These are phyloP conservation scores for Centruroides vittatus DNA, from an alignment of 1,140 invertebrate species.

Conservation along the genomic window DNA sequence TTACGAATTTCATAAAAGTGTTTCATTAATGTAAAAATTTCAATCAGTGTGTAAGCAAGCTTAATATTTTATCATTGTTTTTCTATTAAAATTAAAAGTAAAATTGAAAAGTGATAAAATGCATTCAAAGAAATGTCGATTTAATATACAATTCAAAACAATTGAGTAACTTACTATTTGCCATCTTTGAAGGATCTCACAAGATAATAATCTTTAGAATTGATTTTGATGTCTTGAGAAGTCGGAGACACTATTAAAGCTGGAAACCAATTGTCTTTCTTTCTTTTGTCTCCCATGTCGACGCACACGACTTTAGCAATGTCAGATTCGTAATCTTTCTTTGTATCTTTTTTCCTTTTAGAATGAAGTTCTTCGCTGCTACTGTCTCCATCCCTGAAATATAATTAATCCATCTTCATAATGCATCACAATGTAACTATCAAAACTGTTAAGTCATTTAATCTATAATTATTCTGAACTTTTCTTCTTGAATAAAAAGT, in stretches of 20 bases:
- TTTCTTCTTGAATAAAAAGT: no score
- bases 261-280: conserved; percentile 72
- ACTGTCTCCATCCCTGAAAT: conserved; percentile 10
- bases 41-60: no score
- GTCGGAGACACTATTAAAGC: conserved; percentile 81
- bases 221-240: conserved; percentile 55
- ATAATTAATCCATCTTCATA: neutral
- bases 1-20: no score
- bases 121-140: no score
- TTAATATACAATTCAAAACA: no score
- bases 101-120: no score
- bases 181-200: conserved; percentile 90
- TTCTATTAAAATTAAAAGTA: no score
- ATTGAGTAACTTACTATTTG: conserved; percentile 57
- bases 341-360: conserved; percentile 5
- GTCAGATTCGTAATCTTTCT: conserved; percentile 38
- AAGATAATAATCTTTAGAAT: conserved; percentile 75
- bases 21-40: no score
- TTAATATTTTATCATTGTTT: no score
- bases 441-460: no score
- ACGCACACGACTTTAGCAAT: conserved; percentile 73
- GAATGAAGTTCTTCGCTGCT: conserved; percentile 10
- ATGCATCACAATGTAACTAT: no score
- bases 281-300: conserved; percentile 59
- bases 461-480: no score